These are phyloP conservation scores for Acleris laterana DNA, from an alignment of 2,888 invertebrate genomes.

Conservation along the genomic window DNA sequence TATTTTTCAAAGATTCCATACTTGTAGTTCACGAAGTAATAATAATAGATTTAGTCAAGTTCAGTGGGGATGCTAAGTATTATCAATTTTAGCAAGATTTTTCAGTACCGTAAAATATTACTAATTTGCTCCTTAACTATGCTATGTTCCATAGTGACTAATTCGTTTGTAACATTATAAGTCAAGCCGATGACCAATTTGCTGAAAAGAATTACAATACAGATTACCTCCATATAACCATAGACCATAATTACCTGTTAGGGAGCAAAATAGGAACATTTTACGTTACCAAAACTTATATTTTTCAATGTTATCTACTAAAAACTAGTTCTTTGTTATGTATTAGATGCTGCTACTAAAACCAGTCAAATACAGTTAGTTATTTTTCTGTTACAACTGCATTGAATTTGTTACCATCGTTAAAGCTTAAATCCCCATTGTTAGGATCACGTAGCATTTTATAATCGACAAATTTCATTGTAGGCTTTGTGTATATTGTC, in stretches of 20 bases:
- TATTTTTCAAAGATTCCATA: constrained; percentile 41
- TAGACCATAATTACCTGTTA: too few species aligned
- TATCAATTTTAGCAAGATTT: too few species aligned
- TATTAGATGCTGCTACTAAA: background rate
- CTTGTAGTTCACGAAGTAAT: constrained; percentile 26
- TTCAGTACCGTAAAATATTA: too few species aligned
- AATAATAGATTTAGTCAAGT: constrained; percentile 32
- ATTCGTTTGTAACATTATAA: too few species aligned
- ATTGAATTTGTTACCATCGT: background rate
- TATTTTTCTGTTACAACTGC: background rate
- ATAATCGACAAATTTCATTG: constrained; percentile 31
- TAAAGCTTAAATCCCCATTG: constrained; percentile 25
- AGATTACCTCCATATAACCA: too few species aligned
- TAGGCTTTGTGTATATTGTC: constrained; percentile 19
- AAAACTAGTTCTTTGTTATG: background rate
- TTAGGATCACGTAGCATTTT: constrained; percentile 35
- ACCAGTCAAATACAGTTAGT: background rate
- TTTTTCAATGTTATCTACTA: background rate
- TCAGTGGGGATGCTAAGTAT: constrained; percentile 34
- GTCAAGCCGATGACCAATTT: too few species aligned
- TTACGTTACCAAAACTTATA: too few species aligned
- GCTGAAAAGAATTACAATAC: too few species aligned
- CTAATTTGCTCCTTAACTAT: too few species aligned
- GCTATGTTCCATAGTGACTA: too few species aligned
- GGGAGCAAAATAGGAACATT: too few species aligned